A percentile compares a stretch with the other conserved stretches of the same genome.
Conservation (phyloP, 2,113 vertebrate genomes). For the Ailuropoda melanoleuca region DNA sequence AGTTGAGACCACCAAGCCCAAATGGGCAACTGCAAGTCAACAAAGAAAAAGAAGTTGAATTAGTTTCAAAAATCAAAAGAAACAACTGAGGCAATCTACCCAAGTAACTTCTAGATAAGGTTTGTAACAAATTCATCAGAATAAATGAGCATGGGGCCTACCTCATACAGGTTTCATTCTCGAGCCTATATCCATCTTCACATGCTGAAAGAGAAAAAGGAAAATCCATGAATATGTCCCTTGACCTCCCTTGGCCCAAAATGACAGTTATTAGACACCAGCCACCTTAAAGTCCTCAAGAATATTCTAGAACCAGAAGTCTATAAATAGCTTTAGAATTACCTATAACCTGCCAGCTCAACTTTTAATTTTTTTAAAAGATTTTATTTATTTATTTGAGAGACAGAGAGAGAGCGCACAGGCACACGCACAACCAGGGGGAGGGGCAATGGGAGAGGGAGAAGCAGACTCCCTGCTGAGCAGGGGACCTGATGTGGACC, state of each 20-base stretch:
- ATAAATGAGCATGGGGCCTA: slow-evolving; percentile 77
- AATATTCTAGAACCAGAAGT: slow-evolving; percentile 6
- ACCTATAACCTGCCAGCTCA: neutral
- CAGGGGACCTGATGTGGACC: too few species aligned
- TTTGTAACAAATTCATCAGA: neutral
- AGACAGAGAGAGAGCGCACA: too few species aligned
- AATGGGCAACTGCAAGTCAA: slow-evolving; percentile 91
- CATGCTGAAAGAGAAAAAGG: slow-evolving; percentile 88
- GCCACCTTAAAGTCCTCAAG: neutral
- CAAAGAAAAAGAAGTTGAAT: slow-evolving; percentile 54
- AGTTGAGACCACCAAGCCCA: slow-evolving; percentile 98
- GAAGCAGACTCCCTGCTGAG: too few species aligned
- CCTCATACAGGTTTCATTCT: slow-evolving; percentile 94
- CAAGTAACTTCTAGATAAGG: neutral
- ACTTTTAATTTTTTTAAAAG: neutral
- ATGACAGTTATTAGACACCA: neutral
- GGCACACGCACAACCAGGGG: too few species aligned
- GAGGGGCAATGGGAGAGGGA: too few species aligned
- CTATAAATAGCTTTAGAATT: neutral
- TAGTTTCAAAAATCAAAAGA: slow-evolving; percentile 53
- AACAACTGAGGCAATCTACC: neutral
- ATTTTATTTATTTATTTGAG: neutral
- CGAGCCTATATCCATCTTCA: slow-evolving; percentile 93
- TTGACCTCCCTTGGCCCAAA: neutral
- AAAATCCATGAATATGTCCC: neutral